Evolutionary conservation across 2,797 vertebrate species (phyloP), one percentile per base, ranked within the genome.

Genomic region (Paedocypris micromegethes): DNA sequence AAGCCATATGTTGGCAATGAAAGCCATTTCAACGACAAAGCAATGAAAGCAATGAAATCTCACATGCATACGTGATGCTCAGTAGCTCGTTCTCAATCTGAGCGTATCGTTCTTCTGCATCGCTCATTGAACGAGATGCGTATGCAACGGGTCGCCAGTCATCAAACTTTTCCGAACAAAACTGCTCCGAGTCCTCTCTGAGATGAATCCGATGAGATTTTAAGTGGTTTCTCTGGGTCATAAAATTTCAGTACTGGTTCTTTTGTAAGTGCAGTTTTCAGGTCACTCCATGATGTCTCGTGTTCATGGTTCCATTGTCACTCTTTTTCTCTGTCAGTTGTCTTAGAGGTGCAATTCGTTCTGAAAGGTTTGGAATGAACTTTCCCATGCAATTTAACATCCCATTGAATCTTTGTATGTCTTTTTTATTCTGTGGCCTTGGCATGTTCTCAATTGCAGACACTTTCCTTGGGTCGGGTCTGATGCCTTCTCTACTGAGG

Each of bases 321-420:
- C 39, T 67, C 3, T 44, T 73, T 42, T 73, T 67, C 57, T 68
- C 71, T 9, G 52, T 57, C 3, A 75, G 41, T 6, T 40, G 37
- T 55, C 70, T 70, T 7, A 73, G 6, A 0, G 52, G 58, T 8
- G 57, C 23, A 3, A 70, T 66, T 2, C 6, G 6, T 9, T 58
- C 67, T 9, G 66, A 76, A 3, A 58, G 43, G 37, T 66, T 66
- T 5, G 62, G 58, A 39, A 73, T 70, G 4, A 61, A 69, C 40
- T 76, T 65, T 48, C 47, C 58, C 39, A 70, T 58, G 6, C 61
- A 66, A 6, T 66, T 73, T 4, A 76, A 46, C 63, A 73, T 70
- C 23, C 49, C 64, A 2, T 47, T 66, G 41, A 69, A 58, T 8
- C 61, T 65, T 51, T 66, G 55, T 2, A 69, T 44, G 5, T 70